Percentiles rank a stretch among this genome's conserved stretches.
Evolutionary conservation across 2,888 invertebrate species (phyloP).

Genomic region (Nebria salina): DNA sequence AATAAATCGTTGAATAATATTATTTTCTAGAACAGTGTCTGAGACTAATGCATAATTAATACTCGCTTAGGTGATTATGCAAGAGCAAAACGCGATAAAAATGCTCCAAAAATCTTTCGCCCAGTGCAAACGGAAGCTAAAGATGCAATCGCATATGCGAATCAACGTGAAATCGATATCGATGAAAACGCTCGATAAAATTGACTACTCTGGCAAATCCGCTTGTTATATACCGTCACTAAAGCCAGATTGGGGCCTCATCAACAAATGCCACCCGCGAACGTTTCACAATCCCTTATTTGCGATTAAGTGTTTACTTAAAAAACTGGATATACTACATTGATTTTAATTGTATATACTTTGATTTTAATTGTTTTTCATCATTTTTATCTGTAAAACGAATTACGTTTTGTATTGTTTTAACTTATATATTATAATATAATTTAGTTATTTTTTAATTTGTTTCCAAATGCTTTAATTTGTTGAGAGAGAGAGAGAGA

Average conservation of each 20-base stretch:
- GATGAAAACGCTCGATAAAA: neutral
- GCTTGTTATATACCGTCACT: slow-evolving; percentile 50
- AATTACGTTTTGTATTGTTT: neutral
- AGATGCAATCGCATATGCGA: slow-evolving; percentile 53
- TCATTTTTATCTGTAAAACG: neutral
- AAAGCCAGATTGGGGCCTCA: slow-evolving; percentile 59
- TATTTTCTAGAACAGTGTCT: neutral
- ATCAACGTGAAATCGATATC: neutral
- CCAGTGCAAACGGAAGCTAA: slow-evolving; percentile 55
- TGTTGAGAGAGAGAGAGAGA: too few relatives aligned
- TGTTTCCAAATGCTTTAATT: too few relatives aligned
- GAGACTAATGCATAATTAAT: neutral
- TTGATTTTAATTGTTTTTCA: neutral
- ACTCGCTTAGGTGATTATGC: slow-evolving; percentile 18
- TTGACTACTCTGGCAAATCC: neutral
- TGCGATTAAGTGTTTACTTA: slow-evolving; percentile 52
- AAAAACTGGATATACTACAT: slow-evolving; percentile 25
- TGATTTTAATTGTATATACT: neutral
- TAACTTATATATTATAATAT: too few relatives aligned
- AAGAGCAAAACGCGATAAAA: slow-evolving; percentile 41
- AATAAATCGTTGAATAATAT: slow-evolving; percentile 38
- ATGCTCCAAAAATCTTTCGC: slow-evolving; percentile 55
- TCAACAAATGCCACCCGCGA: slow-evolving; percentile 55
- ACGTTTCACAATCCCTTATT: slow-evolving; percentile 57
- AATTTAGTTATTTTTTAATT: too few relatives aligned